Percentiles rank a stretch among this genome's conserved stretches.
These are phyloP conservation scores for Trachelus tabidus DNA, from an alignment of 2,888 invertebrate genomes.

Conservation along the genomic window DNA sequence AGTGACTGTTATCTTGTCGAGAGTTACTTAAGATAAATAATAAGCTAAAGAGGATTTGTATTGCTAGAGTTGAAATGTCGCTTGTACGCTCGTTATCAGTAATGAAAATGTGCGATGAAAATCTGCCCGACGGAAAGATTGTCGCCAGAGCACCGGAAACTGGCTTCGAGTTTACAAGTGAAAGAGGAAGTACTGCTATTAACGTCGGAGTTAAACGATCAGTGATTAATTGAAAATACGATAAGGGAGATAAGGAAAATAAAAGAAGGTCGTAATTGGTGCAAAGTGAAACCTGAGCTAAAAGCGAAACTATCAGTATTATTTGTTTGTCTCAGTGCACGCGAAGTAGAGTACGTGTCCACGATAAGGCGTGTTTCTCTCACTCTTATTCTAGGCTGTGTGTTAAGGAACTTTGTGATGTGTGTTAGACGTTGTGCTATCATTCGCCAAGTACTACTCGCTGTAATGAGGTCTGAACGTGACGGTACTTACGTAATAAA, in stretches of 20 bases:
- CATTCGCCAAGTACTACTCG: neutral
- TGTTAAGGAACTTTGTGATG: neutral
- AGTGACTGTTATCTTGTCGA: neutral
- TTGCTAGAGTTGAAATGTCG: neutral
- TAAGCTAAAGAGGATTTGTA: neutral
- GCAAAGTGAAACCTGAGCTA: neutral
- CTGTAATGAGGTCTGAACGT: conserved; percentile 3
- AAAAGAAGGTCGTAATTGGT: neutral
- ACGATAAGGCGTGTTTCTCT: neutral
- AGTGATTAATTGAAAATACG: neutral
- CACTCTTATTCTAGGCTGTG: neutral
- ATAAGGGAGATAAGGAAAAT: neutral
- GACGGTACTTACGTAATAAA: neutral
- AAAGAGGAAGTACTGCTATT: no score
- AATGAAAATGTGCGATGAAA: neutral
- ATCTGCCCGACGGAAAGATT: no score
- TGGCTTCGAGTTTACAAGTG: no score
- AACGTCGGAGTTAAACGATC: no score
- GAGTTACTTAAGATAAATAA: neutral
- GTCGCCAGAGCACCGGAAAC: no score
- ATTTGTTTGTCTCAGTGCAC: conserved; percentile 1
- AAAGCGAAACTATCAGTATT: neutral
- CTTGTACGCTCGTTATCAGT: neutral
- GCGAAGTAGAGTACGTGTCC: neutral
- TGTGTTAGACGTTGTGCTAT: conserved; percentile 3